Conservation (phyloP, 2,113 vertebrate species). For the Brachypodius melanocephalos region DNA sequence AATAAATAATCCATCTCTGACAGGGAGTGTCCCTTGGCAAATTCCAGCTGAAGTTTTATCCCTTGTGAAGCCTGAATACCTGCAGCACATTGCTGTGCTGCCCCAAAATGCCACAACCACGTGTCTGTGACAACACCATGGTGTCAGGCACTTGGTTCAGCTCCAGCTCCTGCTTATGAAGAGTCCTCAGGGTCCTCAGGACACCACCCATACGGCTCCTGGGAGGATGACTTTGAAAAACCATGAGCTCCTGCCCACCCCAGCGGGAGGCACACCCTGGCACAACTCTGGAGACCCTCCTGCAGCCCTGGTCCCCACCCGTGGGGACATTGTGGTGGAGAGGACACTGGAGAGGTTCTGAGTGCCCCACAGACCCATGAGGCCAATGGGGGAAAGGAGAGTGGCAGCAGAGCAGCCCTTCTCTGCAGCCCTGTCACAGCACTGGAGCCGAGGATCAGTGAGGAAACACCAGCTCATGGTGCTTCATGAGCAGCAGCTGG, state of each 20-base stretch:
- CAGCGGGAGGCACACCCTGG: neutral
- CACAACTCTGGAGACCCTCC: neutral
- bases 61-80: neutral
- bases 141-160: neutral
- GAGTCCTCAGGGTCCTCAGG: neutral
- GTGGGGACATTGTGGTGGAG: rapidly evolving
- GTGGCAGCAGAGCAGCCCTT: neutral
- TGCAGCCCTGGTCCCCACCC: neutral
- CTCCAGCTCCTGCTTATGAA: neutral
- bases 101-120: neutral
- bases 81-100: neutral
- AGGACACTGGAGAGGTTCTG: neutral
- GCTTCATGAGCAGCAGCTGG: neutral
- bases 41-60: neutral
- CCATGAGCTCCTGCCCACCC: neutral
- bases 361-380: rapidly evolving
- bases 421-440: rapidly evolving
- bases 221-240: neutral
- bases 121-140: neutral
- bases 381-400: neutral
- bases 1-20: neutral
- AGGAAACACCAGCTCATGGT: rapidly evolving
- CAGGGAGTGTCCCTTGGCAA: neutral
- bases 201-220: neutral
- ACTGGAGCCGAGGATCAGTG: rapidly evolving